These are phyloP conservation scores for Regulus satrapa DNA, from an alignment of 2,113 vertebrate genomes.

Conservation along the genomic window DNA sequence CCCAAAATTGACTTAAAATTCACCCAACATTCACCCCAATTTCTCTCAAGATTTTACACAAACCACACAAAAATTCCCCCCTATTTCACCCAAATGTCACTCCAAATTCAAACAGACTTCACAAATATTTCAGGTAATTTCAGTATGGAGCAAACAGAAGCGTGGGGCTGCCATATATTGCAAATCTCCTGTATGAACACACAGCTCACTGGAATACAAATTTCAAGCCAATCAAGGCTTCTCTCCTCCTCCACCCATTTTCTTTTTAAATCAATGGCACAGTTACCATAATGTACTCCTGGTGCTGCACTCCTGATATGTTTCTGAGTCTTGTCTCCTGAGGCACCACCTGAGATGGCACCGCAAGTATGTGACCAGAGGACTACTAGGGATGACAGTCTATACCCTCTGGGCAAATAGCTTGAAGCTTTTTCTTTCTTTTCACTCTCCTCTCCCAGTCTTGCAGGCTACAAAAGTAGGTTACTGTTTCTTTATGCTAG, in stretches of 20 bases:
- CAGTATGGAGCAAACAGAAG: not conserved
- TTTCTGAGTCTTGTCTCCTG: not conserved
- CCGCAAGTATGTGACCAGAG: fast-evolving
- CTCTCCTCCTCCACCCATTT: fast-evolving
- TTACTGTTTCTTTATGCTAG: not conserved
- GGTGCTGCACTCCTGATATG: fast-evolving
- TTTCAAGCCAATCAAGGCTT: not conserved
- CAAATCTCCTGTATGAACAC: fast-evolving
- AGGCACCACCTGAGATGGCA: not conserved
- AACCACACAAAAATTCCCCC: too few species aligned
- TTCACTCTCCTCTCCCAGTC: not conserved
- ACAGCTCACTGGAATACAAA: not conserved
- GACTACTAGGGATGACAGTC: not conserved
- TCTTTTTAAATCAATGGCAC: not conserved
- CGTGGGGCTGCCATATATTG: not conserved
- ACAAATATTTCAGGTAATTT: too few species aligned
- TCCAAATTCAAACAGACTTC: too few species aligned
- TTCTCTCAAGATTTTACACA: too few species aligned
- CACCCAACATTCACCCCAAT: too few species aligned
- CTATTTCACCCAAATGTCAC: too few species aligned
- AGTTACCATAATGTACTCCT: not conserved
- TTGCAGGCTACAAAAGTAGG: not conserved
- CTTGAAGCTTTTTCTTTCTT: not conserved
- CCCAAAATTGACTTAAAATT: too few species aligned
- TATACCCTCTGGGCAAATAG: not conserved